Percentiles rank a stretch among this genome's conserved stretches.
phyloP scores from a whole-genome alignment of 2,113 vertebrate genomes.

The Sardina pilchardus region DNA sequence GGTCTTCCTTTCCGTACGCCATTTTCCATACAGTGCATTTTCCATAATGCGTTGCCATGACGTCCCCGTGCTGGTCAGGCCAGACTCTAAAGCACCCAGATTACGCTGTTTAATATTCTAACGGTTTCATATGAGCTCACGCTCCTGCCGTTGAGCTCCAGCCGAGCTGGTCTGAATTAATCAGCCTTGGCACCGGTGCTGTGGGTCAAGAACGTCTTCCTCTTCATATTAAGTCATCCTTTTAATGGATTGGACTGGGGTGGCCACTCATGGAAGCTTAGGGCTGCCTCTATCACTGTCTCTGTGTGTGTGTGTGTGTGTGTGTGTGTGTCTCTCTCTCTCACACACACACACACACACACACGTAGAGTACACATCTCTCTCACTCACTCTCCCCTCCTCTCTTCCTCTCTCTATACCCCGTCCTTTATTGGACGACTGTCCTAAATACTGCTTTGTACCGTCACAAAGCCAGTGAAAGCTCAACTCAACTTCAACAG shows the following conservation, averaged over 20 bases:
- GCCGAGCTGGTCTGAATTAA: background rate
- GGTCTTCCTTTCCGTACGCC: background rate
- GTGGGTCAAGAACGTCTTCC: background rate
- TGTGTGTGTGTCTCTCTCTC: background rate
- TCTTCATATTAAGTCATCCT: conserved; percentile 9
- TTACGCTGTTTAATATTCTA: conserved; percentile 11
- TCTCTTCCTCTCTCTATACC: conserved; percentile 14
- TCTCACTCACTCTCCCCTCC: conserved; percentile 25
- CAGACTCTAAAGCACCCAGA: background rate
- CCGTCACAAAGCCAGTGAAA: background rate
- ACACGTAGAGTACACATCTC: background rate
- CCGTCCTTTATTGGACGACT: background rate
- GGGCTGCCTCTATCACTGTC: background rate
- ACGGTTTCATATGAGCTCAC: background rate
- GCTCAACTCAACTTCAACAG: background rate
- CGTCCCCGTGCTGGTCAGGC: background rate
- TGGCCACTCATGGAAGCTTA: background rate
- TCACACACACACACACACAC: no score
- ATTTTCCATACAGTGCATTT: background rate
- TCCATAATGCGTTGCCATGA: background rate
- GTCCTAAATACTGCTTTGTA: background rate
- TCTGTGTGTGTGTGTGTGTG: background rate
- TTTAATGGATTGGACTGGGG: conserved; percentile 17
- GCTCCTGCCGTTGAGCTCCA: background rate
- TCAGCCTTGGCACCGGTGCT: background rate